Base-by-base conservation (phyloP, 2,113 vertebrate genomes). In the Cavia aperea region DNA sequence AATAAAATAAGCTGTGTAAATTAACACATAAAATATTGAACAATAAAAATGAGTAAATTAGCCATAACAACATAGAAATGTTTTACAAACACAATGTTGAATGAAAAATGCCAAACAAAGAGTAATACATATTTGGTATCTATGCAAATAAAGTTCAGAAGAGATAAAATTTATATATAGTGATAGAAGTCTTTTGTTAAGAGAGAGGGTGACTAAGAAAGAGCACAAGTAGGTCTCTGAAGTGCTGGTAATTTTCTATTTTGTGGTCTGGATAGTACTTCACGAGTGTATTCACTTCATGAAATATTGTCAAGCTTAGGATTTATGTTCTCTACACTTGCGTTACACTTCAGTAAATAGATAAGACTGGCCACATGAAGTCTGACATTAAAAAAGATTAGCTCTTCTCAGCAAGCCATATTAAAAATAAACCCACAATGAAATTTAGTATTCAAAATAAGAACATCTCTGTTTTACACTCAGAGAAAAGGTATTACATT, bases 61-160 rank as follows among this genome's bases (percentile, higher is more conserved):
- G 15, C 46, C 60, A 70, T 36, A 58, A 21, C 23, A 73, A 46
- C 49, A 79, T 72, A 13, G 18, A n/a, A 65, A n/a, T 75, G 26
- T 86, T 82, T 91, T 90, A 79, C 21, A 68, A 79, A 93, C 49
- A 87, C 79, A 89, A 86, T 62, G 5, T 43, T 88, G 10, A 81
- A 5, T 90, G 23, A 94, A 88, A 90, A 36, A 91, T 75, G 2
- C 36, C 83, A 95, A 29, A 24, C 29, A 81, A 84, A 93, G 88
- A 11, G 6, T 14, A 79, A 10, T 43, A 58, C 16, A 51, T 73
- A 88, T 21, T n/a, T 4, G 46, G 49, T 16, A 83, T 81, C 36
- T 33, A 73, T 90, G 78, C 39, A 54, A 12, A 93, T 29, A 56
- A 56, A 79, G 26, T 87, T 68, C 6, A 81, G 79, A 94, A 63